Base-by-base conservation (phyloP, 2,113 vertebrate genomes). In the Caranx ignobilis region DNA sequence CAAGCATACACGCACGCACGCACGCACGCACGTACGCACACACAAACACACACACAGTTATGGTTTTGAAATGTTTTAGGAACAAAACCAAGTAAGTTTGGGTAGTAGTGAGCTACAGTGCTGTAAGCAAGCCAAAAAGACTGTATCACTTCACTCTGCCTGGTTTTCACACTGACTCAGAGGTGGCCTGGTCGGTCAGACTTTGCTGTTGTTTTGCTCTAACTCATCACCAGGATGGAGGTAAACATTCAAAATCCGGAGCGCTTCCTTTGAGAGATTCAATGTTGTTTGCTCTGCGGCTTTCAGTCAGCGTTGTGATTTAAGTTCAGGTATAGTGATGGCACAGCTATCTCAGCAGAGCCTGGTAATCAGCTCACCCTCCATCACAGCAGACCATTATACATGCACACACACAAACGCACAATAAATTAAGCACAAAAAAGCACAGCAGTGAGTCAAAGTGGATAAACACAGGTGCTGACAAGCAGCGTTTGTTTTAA, bases 361-460 rank as follows among this genome's bases (percentile, higher is more conserved):
- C 32, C 52, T 48, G 37, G 3, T 32, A 15, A 63, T 63, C 54
- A 41, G 48, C 18, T 64, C 32, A 2, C 35, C 34, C 3, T 62
- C 41, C 35, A n/a, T 59, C 41, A 21, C 48, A 21, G 63, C 54
- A 10, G 59, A 19, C 63, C 34, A 18, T 74, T 77, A 78, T 13
- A 43, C 48, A 45, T 19, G 61, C 8, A 41, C 41, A 57, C 54
- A 50, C 55, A 12, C 26, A 21, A 32, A 56, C 52, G 48, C 55
- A 9, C 31, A 26, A 41, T 63, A 57, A 77, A 59, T 74, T 11
- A 67, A 60, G 37, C 52, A 34, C 31, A 16, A 62, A 68, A 68
- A 66, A 55, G 47, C 48, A 21, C 75, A 45, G 5, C 76, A 12
- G 16, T 35, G 54, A 26, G 7, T 55, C 39, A 54, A 10, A 43